phyloP scores from a whole-genome alignment of 1,140 invertebrate genomes.

The Pseudoatta argentina region DNA sequence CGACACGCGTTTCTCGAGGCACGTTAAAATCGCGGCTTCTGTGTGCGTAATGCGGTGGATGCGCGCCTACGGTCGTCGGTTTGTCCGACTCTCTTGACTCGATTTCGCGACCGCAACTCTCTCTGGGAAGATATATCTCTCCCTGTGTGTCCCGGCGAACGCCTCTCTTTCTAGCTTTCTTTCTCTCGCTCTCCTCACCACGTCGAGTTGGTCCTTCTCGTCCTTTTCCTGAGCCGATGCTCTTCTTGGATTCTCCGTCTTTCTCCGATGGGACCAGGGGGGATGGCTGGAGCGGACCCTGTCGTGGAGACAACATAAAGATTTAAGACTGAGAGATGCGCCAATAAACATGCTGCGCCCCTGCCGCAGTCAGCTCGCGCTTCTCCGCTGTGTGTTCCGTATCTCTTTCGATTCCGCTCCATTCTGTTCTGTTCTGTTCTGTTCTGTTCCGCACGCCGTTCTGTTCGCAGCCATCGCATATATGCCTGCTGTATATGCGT shows the following conservation, averaged over 20 bases:
- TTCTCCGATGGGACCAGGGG: slow-evolving; percentile 71
- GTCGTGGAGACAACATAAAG: slow-evolving; percentile 86
- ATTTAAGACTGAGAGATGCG: slow-evolving; percentile 86
- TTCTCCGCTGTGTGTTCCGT: slow-evolving; percentile 78
- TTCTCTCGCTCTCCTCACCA: slow-evolving; percentile 35
- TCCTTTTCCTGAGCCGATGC: slow-evolving; percentile 49
- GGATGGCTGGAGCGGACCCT: slow-evolving; percentile 76
- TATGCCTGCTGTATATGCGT: neutral
- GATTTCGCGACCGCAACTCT: slow-evolving; percentile 81
- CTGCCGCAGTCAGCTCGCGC: slow-evolving; percentile 76
- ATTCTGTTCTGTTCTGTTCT: slow-evolving; percentile 76
- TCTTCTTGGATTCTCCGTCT: slow-evolving; percentile 51
- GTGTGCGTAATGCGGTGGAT: slow-evolving; percentile 85
- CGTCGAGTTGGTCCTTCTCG: slow-evolving; percentile 54
- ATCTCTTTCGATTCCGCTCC: slow-evolving; percentile 81
- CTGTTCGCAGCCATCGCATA: slow-evolving; percentile 53
- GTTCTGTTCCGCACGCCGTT: slow-evolving; percentile 37
- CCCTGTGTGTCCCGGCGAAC: slow-evolving; percentile 40
- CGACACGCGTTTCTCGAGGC: slow-evolving; percentile 70
- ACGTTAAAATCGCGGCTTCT: slow-evolving; percentile 80
- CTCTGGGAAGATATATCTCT: slow-evolving; percentile 79
- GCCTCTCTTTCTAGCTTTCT: slow-evolving; percentile 66
- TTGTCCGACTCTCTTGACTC: slow-evolving; percentile 79
- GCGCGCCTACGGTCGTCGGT: slow-evolving; percentile 72
- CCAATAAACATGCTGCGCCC: slow-evolving; percentile 85